Base-by-base conservation (phyloP, 2,888 invertebrate species). In the Argyra leucocephala region DNA sequence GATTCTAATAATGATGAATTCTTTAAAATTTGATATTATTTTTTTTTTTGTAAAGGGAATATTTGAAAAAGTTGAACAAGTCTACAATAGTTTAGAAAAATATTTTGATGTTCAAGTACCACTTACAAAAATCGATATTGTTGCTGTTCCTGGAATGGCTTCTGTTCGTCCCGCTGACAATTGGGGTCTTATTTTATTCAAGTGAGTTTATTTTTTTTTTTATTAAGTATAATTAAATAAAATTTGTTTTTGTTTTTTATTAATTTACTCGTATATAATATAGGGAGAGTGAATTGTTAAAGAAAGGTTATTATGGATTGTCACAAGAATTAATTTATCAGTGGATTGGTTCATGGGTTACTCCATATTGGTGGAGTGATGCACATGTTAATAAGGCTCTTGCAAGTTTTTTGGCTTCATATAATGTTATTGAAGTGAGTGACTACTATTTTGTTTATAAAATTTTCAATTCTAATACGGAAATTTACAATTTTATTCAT, bases 171-270 rank as follows among this genome's bases (percentile, higher is more conserved):
- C 90, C 0, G 86, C 87, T 4, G 90, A 91, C 72, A 88, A 86
- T 73, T 91, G 90, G 90, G 91, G 91, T 4, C 80, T 91, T 2
- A 83, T 91, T 69, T 81, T 90, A 57, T 89, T 90, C 75, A 90
- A 86, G 91, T 91, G 81, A 81, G 81, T 76, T 63, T 58, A n/a
- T n/a, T n/a, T n/a, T n/a, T n/a, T n/a, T n/a, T n/a, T n/a, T n/a
- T n/a, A n/a, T 62, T 31, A 12, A 36, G 21, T 1, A 59, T 18
- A 24, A 59, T 62, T 60, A 23, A 7, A 21, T n/a, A 37, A 37
- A 37, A 37, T 48, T 48, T 12, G 5, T 5, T 6, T 3, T 12
- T 48, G 12, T 48, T 18, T 4, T 58, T 9, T 18, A 18, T 60
- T 37, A 72, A 73, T 77, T n/a, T n/a, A n/a, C n/a, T n/a, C n/a